Evolutionary conservation across 2,113 vertebrate species (phyloP), one percentile per base, ranked within the genome.

Genomic region (Sus scrofa): DNA sequence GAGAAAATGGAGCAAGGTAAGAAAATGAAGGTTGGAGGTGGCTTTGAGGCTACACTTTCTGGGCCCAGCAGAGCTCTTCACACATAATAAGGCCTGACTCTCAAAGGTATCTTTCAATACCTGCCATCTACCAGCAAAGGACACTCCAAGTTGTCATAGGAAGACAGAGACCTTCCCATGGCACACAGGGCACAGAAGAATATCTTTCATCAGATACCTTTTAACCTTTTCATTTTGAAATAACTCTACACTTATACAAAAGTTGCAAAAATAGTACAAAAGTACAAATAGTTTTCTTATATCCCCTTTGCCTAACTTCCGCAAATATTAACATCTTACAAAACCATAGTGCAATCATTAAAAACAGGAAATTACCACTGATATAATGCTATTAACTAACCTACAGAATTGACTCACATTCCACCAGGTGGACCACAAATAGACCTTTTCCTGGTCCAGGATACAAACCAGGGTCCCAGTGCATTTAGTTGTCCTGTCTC

Each of bases 1-100:
- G 92, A 50, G 79, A 94, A 37, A 96, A 86, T 58, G 81, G 90
- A 70, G 60, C 93, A 37, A 98, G 98, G 98, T 98, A 96, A 98
- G 98, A 89, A 86, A 65, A 0, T 7, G 32, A 54, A 54, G 26
- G 78, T 77, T 60, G 37, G 93, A 68, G 44, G 16, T 68, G 50
- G 32, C 67, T 68, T 52, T 19, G 89, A 75, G 34, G 26, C 39
- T 37, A 15, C 0, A 7, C 62, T 63, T 85, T n/a, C 27, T 84
- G 65, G 58, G 27, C 50, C 34, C 86, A 90, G 56, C 68, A 77
- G 73, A 89, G 81, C 39, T 90, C 52, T 30, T 74, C 50, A 50
- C 44, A 50, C 19, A 6, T 3, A 3, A 10, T 67, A 50, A 75
- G 37, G 32, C 52, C 54, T 79, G 77, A 70, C 83, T 56, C 70